Base-by-base conservation (phyloP, 2,888 invertebrate genomes). In the Mythimna vitellina region DNA sequence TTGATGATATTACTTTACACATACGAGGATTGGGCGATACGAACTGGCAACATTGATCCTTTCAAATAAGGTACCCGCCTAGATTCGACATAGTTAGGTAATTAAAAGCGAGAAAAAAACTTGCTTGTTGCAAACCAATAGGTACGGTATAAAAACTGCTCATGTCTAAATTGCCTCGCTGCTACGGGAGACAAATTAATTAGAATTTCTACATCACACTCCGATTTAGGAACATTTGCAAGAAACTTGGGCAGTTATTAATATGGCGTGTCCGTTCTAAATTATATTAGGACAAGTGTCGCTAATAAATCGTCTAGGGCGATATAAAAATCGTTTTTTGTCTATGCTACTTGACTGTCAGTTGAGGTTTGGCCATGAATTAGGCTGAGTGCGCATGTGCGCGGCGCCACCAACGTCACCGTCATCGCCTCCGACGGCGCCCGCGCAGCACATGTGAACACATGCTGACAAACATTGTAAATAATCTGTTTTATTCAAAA, bases 361-460 rank as follows among this genome's bases (percentile, higher is more conserved):
- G 75, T 83, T 65, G 75, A 81, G 72, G 80, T 78, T 78, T 82
- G 83, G 81, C 81, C 81, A 83, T 85, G 85, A 89, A 85, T 90
- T 88, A 78, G 87, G 89, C 87, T 86, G 89, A 89, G 88, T 89
- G 87, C 88, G 90, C 91, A 92, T 88, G 86, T 91, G 89, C 86
- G 90, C 82, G 84, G 71, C 73, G 79, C 73, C 83, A 84, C 65
- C 83, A 81, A 76, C 82, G 82, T 76, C 82, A 83, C 81, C 84
- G 75, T 85, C 83, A 86, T 88, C 91, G 91, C 89, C 91, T 88
- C 78, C 88, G 86, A 82, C 86, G 87, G 86, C 87, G 90, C 89
- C 89, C 81, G 83, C 89, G 84, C 81, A 87, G 88, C 94, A 94
- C 92, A 93, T 94, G 94, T 90, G 84, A 82, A 78, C 84, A 80